Percentiles rank a stretch among this genome's conserved stretches.
Evolutionary conservation across 2,113 vertebrate genomes (phyloP).

Genomic region (Phocoena phocoena): DNA sequence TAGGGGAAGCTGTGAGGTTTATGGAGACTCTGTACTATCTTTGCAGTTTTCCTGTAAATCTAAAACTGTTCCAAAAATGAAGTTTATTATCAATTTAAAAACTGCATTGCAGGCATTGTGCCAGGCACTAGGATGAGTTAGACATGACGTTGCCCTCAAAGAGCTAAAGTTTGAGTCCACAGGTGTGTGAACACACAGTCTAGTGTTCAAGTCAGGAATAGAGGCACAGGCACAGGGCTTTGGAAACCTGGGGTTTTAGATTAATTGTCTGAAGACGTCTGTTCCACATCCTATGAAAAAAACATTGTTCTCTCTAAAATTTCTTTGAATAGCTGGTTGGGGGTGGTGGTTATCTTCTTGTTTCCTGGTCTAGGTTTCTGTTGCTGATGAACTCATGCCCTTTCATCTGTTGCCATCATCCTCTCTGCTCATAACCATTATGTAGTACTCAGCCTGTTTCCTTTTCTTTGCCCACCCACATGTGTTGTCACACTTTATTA

Average conservation of each 20-base stretch:
- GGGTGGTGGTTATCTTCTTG: background rate
- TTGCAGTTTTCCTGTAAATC: conserved; percentile 22
- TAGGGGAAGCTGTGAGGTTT: background rate
- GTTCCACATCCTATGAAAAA: background rate
- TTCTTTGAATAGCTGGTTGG: background rate
- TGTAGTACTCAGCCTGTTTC: background rate
- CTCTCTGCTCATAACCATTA: background rate
- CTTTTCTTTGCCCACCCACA: background rate
- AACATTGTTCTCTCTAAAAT: background rate
- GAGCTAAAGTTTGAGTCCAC: background rate
- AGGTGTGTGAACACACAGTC: background rate
- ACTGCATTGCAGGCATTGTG: background rate
- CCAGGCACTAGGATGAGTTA: background rate
- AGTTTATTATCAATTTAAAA: conserved; percentile 31
- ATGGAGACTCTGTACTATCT: background rate
- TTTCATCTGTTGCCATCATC: background rate
- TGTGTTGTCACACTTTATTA: background rate
- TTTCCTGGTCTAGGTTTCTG: background rate
- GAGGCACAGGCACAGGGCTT: background rate
- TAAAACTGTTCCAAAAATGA: conserved; percentile 7
- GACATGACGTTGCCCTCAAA: background rate
- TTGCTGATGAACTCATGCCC: background rate
- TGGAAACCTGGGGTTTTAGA: background rate
- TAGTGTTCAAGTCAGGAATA: background rate
- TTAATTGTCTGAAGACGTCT: background rate